Evolutionary conservation across 2,797 vertebrate genomes (phyloP), one percentile per base, ranked within the genome.

Genomic region (Falco concolor): DNA sequence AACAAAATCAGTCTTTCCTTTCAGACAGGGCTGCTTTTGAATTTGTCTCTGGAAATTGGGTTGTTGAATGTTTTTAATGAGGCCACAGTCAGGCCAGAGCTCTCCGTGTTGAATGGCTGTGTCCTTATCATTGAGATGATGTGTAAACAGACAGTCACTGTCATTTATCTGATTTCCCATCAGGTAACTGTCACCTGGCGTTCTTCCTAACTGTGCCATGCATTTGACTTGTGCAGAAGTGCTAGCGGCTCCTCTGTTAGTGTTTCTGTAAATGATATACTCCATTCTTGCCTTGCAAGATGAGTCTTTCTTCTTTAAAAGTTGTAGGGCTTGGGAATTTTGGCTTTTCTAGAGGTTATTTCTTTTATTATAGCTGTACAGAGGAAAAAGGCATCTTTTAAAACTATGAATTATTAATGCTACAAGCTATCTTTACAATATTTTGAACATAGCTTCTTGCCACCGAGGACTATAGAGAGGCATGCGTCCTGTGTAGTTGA

Each of bases 141-240:
- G 77, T 91, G 94, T 96, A 95, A 95, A 94, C 90, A 91, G 87
- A 38, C 84, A 73, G 90, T 70, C 24, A 0, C 60, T 85, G 84
- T 84, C 90, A 84, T 87, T 92, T 90, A 84, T 95, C 89, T 89
- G 74, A 93, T 93, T 93, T 93, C 86, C 93, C 68, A 86, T 94
- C 93, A 90, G 83, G 84, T 87, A 94, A 49, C 89, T 77, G 81
- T 89, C 91, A 77, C 60, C 86, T 3, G 2, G 63, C 52, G 67
- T 82, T 89, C 83, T 47, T 80, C 91, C 84, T 75, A 77, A 83
- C 68, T 5, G 13, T 67, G 81, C 84, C 49, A 25, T 9, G 73
- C 52, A 18, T 73, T 88, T 81, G 74, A 45, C 89, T 82, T 25
- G 42, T 77, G 77, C 59, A 70, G 28, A 91, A 91, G 49, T 79